Base-by-base conservation (phyloP, 2,888 invertebrate species). In the Prosapia bicincta region DNA sequence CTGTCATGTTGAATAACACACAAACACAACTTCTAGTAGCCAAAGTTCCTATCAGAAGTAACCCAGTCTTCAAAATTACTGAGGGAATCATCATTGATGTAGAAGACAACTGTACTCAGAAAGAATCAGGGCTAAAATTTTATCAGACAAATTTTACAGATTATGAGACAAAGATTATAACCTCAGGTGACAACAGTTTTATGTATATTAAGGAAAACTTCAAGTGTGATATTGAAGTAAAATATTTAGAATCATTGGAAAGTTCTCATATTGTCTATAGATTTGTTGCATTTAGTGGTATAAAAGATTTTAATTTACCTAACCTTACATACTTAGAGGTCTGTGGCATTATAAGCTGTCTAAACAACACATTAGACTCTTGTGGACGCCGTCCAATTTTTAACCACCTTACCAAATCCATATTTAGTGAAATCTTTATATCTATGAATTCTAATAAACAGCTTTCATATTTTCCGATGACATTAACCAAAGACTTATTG, bases 261-360 rank as follows among this genome's bases (percentile, higher is more conserved):
- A 13, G 10, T 65, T 69, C 77, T 20, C 80, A 81, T 72, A 67
- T 79, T 0, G 78, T 68, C 1, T 85, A 86, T 72, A 83, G 83
- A 26, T 78, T 85, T 3, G 75, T 83, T 0, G 83, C 81, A 54
- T 85, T 81, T 76, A 81, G 83, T 71, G 85, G 84, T 0, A 69
- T 77, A 0, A 79, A 82, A 3, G 28, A 72, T 0, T 82, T 81
- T 23, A 80, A 78, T 9, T 26, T 3, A 0, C 76, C 78, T 0
- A 76, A 78, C 9, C 66, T 76, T 15, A 80, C 77, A 28, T 81
- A 81, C 23, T 77, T 82, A 30, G 81, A 83, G 65, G 78, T 82
- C 0, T 86, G 86, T 76, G 83, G 81, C 0, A 69, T 86, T 15
- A 78, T 84, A 26, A 82, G 83, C 69, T 85, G 84, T 76, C 74